phyloP scores from a whole-genome alignment of 2,113 vertebrate species.

The Eudyptes chrysolophus region DNA sequence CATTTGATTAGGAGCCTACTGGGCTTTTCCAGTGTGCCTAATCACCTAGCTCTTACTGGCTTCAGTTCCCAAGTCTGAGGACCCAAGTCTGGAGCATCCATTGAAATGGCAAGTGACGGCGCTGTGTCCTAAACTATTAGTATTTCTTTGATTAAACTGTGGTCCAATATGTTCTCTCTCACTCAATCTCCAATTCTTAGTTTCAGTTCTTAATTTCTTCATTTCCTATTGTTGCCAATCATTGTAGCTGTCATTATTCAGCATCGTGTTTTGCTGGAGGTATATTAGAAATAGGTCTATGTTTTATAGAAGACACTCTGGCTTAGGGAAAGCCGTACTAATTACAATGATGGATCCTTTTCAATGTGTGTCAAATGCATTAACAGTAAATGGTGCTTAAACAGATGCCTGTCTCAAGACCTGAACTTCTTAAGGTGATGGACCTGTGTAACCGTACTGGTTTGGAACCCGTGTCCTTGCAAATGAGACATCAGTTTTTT shows the following conservation, averaged over 20 bases:
- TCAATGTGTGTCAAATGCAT: background rate
- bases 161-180: background rate
- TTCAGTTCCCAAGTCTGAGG: background rate
- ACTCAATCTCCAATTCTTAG: background rate
- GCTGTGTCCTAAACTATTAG: background rate
- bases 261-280: background rate
- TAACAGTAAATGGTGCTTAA: background rate
- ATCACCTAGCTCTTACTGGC: background rate
- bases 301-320: background rate
- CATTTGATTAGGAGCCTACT: background rate
- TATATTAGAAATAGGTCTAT: background rate
- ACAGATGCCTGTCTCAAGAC: background rate
- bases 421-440: background rate
- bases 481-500: background rate
- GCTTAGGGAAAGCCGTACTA: background rate
- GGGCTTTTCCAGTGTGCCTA: background rate
- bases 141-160: background rate
- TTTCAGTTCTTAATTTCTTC: background rate
- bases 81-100: background rate
- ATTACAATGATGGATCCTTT: background rate
- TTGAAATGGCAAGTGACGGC: background rate
- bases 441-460: background rate
- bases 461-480: background rate
- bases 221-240: background rate
- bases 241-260: background rate